Conservation (phyloP, 2,888 invertebrate species). For the Drosophila histrio region DNA sequence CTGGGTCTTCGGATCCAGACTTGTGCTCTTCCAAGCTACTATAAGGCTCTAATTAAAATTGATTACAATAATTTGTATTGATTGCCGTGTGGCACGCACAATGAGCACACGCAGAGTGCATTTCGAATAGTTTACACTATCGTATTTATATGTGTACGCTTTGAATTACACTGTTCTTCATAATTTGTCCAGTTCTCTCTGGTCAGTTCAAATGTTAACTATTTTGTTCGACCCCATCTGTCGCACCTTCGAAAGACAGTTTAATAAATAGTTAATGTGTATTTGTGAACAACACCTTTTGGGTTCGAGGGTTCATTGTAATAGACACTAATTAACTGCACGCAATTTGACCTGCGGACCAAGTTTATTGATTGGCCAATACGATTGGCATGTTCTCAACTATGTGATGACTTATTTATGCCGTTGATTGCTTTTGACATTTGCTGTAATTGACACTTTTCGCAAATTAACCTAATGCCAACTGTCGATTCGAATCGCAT, state of each 20-base stretch:
- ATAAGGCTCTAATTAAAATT: slow-evolving; percentile 74
- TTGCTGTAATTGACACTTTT: slow-evolving; percentile 73
- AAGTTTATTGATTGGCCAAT: slow-evolving; percentile 50
- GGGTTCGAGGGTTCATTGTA: slow-evolving; percentile 32
- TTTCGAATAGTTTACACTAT: slow-evolving; percentile 9
- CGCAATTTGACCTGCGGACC: slow-evolving; percentile 49
- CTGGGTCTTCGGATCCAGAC: neutral
- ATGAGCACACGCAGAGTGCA: slow-evolving; percentile 37
- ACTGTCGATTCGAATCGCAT: neutral
- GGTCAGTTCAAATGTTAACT: slow-evolving; percentile 40
- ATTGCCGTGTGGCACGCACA: slow-evolving; percentile 65
- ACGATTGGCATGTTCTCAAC: slow-evolving; percentile 12
- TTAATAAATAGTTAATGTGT: slow-evolving; percentile 62
- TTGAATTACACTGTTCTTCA: slow-evolving; percentile 9
- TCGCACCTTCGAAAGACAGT: slow-evolving; percentile 7
- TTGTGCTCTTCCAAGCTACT: slow-evolving; percentile 7
- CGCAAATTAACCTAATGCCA: slow-evolving; percentile 42
- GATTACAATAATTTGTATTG: slow-evolving; percentile 79
- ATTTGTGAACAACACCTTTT: slow-evolving; percentile 73
- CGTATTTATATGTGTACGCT: neutral
- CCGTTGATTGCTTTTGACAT: slow-evolving; percentile 73
- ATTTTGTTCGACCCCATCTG: slow-evolving; percentile 28
- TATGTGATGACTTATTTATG: slow-evolving; percentile 69
- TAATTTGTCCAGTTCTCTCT: slow-evolving; percentile 30
- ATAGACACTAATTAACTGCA: slow-evolving; percentile 72